Base-by-base conservation (phyloP, 2,888 invertebrate species). In the Chrysolina americana region DNA sequence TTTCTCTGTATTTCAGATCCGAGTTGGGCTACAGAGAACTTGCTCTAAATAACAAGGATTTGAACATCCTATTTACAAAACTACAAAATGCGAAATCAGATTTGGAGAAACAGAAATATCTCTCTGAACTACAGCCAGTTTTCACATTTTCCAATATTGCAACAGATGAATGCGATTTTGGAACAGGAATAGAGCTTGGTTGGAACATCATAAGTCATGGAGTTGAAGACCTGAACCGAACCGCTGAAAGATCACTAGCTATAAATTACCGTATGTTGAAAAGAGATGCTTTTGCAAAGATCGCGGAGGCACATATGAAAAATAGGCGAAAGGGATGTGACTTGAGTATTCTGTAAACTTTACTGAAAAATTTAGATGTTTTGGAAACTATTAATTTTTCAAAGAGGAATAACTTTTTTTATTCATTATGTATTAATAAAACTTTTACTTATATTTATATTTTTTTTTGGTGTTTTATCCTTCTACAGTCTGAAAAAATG, bases 91-190 rank as follows among this genome's bases (percentile, higher is more conserved):
- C 92, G 13, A 89, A 89, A 76, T 90, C 92, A 28, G 36, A 69
- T 3, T 89, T 88, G 13, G 92, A 93, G 77, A 92, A 91, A 81
- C 89, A 90, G 75, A 89, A 89, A 65, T 88, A 91, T 41, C 89
- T 95, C 75, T 92, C 93, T 23, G 91, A 93, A 41, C 86, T 98
- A 4, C 95, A 96, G 82, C 95, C 96, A 72, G 89, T 84, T 41
- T 92, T 97, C 75, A 96, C 95, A 4, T 93, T 93, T 71, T 94
- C 96, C 8, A 95, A 93, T 86, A 96, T 96, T 86, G 98, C 98
- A 0, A 93, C 95, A 72, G 98, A 98, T 85, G 98, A 99, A 87
- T 95, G 95, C 85, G 98, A 98, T 87, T 98, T 97, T 88, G 98
- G 98, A 0, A 97, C 96, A 70, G 95, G 96, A 0, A 87, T 98